phyloP scores from a whole-genome alignment of 2,113 vertebrate species.

The Rhegmatorhina hoffmannsi region DNA sequence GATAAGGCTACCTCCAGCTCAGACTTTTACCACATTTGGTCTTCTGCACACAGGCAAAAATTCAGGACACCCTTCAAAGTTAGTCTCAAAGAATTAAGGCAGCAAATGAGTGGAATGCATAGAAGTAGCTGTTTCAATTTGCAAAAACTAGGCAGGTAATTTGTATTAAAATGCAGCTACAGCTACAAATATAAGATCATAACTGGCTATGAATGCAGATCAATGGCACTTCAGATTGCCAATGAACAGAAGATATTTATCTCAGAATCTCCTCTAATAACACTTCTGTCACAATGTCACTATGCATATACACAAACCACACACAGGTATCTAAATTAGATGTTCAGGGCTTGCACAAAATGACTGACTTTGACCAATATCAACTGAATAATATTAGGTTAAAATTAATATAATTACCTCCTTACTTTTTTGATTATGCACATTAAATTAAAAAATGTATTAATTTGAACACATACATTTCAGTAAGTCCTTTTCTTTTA shows the following conservation, averaged over 20 bases:
- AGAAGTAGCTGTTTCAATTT: background rate
- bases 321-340: background rate
- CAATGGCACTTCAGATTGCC: background rate
- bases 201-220: background rate
- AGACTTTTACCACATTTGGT: background rate
- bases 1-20: background rate
- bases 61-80: background rate
- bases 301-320: background rate
- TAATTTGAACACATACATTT: background rate
- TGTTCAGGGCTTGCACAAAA: background rate
- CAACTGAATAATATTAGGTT: background rate
- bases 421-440: background rate
- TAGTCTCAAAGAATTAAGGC: background rate
- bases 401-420: background rate
- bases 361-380: background rate
- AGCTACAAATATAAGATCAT: background rate
- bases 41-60: background rate
- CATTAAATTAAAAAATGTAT: background rate
- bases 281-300: background rate
- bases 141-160: background rate
- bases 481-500: background rate
- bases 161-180: background rate
- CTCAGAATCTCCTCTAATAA: background rate
- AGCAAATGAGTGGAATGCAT: background rate
- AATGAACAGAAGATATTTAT: background rate